These are phyloP conservation scores for Drosophila quinaria DNA, from an alignment of 2,888 invertebrate genomes.

Conservation along the genomic window DNA sequence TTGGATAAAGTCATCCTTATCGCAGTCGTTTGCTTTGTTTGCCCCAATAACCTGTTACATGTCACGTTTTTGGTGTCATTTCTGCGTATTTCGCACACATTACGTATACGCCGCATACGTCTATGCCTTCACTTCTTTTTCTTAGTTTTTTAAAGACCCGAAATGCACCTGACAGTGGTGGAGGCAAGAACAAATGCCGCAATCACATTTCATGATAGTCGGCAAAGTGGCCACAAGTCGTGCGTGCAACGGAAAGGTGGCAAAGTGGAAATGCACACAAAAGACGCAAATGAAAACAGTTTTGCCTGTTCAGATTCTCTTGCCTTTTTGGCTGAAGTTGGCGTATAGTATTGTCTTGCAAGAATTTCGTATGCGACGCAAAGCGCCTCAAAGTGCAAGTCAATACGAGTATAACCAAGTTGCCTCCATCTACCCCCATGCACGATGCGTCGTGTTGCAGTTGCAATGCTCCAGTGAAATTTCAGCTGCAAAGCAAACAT, in stretches of 20 bases:
- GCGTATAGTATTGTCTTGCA: slow-evolving; percentile 55
- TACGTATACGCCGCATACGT: slow-evolving; percentile 59
- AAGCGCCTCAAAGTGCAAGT: slow-evolving; percentile 75
- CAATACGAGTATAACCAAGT: slow-evolving; percentile 51
- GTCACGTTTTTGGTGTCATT: slow-evolving; percentile 53
- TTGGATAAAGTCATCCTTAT: slow-evolving; percentile 75
- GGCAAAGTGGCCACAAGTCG: slow-evolving; percentile 56
- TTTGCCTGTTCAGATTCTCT: slow-evolving; percentile 6
- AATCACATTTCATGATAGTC: slow-evolving; percentile 39
- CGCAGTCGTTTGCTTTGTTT: slow-evolving; percentile 43
- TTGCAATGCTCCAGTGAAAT: slow-evolving; percentile 42
- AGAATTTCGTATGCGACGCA: slow-evolving; percentile 63
- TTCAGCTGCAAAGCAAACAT: slow-evolving; percentile 50
- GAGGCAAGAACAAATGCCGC: slow-evolving; percentile 17
- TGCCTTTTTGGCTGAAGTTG: slow-evolving; percentile 9
- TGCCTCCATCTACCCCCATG: slow-evolving; percentile 25
- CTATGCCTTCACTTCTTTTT: slow-evolving; percentile 6
- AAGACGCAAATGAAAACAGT: slow-evolving; percentile 61
- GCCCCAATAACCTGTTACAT: slow-evolving; percentile 78
- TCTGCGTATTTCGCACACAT: slow-evolving; percentile 42
- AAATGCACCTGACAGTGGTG: slow-evolving; percentile 36
- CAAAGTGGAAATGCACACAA: slow-evolving; percentile 45
- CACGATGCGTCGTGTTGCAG: slow-evolving; percentile 33
- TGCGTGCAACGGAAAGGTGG: slow-evolving; percentile 53
- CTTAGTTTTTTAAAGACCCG: slow-evolving; percentile 38